These are phyloP conservation scores for Neomonachus schauinslandi DNA, from an alignment of 2,113 vertebrate genomes.

Conservation along the genomic window DNA sequence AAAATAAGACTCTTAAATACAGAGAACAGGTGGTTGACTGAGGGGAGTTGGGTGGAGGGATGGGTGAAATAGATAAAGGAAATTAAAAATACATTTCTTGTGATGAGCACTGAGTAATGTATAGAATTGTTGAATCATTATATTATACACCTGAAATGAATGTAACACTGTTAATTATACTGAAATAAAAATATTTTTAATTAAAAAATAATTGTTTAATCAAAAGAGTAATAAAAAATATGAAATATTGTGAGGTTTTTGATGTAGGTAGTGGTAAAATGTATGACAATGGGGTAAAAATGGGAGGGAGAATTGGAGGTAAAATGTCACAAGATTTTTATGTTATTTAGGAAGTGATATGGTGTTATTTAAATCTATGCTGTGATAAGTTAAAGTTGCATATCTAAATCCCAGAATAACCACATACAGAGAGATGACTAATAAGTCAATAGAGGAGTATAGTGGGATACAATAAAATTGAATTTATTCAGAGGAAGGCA, in stretches of 20 bases:
- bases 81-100: neutral
- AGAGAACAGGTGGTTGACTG: neutral
- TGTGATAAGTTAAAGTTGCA: neutral
- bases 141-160: neutral
- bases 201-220: neutral
- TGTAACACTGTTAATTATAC: neutral
- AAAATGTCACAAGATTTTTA: neutral
- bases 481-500: neutral
- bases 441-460: neutral
- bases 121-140: neutral
- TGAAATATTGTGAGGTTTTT: neutral
- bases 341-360: neutral
- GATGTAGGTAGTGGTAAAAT: neutral
- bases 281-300: neutral
- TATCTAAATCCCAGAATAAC: neutral
- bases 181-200: neutral
- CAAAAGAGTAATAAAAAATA: neutral
- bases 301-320: neutral
- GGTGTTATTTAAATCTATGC: neutral
- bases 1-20: neutral
- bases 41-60: neutral
- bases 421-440: neutral
- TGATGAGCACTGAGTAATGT: neutral
- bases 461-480: neutral
- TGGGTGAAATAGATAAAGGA: neutral